Evolutionary conservation across 1,140 invertebrate genomes (phyloP), one percentile per base, ranked within the genome.

Genomic region (Theocolax elegans): DNA sequence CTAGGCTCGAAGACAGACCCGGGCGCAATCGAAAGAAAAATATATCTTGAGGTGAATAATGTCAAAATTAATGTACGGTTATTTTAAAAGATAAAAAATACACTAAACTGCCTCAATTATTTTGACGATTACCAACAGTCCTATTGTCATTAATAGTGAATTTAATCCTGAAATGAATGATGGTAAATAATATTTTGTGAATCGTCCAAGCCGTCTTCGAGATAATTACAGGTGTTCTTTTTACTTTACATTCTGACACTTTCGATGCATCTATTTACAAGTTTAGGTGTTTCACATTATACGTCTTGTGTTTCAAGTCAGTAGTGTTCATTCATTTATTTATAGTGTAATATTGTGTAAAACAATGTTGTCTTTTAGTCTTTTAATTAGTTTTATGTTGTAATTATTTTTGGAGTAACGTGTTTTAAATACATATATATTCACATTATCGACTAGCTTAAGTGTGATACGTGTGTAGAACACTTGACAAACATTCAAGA

Each of bases 401-500:
- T 15, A 44, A 56, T 67, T 29, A 67, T 48, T 31, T 60, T 38
- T 56, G 27, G 44, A 6, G 10, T 27, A 25, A n/a, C 72, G 29
- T 74, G 25, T 62, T 48, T 6, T 51, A 27, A 13, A 2, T 31
- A 56, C 3, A 17, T 29, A 19, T 44, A 15, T 15, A 12, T 58
- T 1, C 12, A 46, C 23, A 13, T 56, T 74, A 53, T 74, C 31
- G 42, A 63, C 60, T 56, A 51, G 56, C 72, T 40, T 72, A 44
- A 44, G 23, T 46, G 44, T 60, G 46, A 49, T 62, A 40, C 19
- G 40, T 31, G n/a, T 71, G 56, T 48, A 53, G 38, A 63, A 63
- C 62, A 62, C 42, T 67, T 68, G 59, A 83, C 76, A 82, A 81
- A 84, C 78, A 83, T 83, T 76, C 76, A 82, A 77, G 73, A 80